phyloP scores from a whole-genome alignment of 2,888 invertebrate genomes.

The Metacarcinus magister region DNA sequence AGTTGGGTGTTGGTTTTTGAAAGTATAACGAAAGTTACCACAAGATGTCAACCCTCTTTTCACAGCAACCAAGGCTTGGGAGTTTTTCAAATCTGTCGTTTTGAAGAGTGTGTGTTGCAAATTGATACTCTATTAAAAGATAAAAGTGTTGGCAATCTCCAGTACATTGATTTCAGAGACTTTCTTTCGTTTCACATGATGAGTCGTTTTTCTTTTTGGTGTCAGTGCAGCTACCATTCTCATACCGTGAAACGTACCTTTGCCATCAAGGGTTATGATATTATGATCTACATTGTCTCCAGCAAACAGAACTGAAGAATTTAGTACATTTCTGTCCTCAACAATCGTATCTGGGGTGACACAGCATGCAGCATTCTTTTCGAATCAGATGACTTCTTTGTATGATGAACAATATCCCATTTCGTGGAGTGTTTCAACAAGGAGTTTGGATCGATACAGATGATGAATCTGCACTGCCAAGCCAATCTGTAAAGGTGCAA shows the following conservation, averaged over 20 bases:
- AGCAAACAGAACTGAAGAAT: slow-evolving; percentile 60
- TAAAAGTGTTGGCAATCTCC: slow-evolving; percentile 53
- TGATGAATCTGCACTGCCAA: slow-evolving; percentile 79
- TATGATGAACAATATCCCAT: slow-evolving; percentile 64
- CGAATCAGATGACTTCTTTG: slow-evolving; percentile 54
- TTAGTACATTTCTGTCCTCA: slow-evolving; percentile 49
- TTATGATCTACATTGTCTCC: slow-evolving; percentile 82
- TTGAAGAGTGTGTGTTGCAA: slow-evolving; percentile 52
- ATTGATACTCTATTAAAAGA: slow-evolving; percentile 56
- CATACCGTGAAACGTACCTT: slow-evolving; percentile 71
- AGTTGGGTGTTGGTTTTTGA: slow-evolving; percentile 60
- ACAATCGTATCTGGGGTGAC: slow-evolving; percentile 40
- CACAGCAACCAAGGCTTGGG: background rate
- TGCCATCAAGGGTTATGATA: slow-evolving; percentile 81
- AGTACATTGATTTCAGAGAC: slow-evolving; percentile 34
- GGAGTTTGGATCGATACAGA: slow-evolving; percentile 35
- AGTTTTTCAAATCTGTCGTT: slow-evolving; percentile 54
- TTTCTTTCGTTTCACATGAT: slow-evolving; percentile 54
- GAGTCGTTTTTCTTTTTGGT: slow-evolving; percentile 71
- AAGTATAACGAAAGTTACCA: slow-evolving; percentile 65
- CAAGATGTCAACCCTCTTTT: slow-evolving; percentile 61
- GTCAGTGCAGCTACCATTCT: slow-evolving; percentile 80
- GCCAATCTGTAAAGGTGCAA: slow-evolving; percentile 78
- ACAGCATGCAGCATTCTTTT: slow-evolving; percentile 56
- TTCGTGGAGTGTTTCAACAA: slow-evolving; percentile 31